Evolutionary conservation across 2,113 vertebrate genomes (phyloP), one percentile per base, ranked within the genome.

Genomic region (Gasterosteus nipponicus): DNA sequence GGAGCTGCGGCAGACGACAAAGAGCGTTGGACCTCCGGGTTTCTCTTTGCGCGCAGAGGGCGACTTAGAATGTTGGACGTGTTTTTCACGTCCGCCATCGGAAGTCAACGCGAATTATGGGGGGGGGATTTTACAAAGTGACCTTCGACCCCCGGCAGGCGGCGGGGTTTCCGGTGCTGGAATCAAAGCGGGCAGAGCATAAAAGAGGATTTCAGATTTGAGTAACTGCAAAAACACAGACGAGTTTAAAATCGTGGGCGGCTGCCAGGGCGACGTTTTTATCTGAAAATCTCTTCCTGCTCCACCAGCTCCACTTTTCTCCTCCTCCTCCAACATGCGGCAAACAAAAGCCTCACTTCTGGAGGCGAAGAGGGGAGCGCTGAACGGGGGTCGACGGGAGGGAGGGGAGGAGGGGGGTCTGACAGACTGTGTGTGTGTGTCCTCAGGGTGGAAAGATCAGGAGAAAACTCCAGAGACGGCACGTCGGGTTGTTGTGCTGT

Each of bases 221-320:
- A 76, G 78, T 49, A 39, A 73, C 60, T 33, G 69, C 22, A 5
- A 54, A 84, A 75, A 62, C 53, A 81, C 62, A 83, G 75, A 75
- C 19, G 53, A 58, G 71, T 75, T 73, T 5, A 22, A 59, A 53
- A 73, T 59, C 67, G 44, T 4, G 61, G 78, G 49, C 49, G 68
- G 46, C 46, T 69, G 58, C 69, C 57, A 26, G 62, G 61, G 38
- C 16, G 46, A 77, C 53, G 56, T 22, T 63, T 78, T 66, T 35
- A 65, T 84, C 71, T 70, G 10, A 68, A 73, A 69, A 65, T 83
- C 77, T 56, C 67, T 88, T 84, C 89, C 89, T 88, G 83, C 59
- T 54, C 56, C 33, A 42, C 53, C 67, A 22, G 78, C 73, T 77
- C 54, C 38, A 31, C 62, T 38, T 67, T 35, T 44, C 63, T 57